These are phyloP conservation scores for Myripristis jacobus DNA, from an alignment of 2,797 vertebrate genomes.

Conservation along the genomic window DNA sequence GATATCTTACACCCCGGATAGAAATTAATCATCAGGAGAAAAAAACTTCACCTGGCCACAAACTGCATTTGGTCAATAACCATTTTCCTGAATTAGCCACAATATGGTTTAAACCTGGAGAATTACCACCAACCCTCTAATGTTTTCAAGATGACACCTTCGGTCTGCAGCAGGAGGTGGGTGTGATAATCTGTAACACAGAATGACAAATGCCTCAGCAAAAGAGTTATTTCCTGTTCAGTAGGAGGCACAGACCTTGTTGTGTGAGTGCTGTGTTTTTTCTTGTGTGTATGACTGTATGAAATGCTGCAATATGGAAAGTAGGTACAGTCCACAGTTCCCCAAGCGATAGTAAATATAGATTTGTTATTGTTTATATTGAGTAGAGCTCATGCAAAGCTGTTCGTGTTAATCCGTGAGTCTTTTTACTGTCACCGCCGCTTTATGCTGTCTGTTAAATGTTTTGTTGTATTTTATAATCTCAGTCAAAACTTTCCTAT, in stretches of 20 bases:
- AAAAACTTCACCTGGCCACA: background rate
- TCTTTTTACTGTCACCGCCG: background rate
- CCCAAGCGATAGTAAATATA: conserved; percentile 24
- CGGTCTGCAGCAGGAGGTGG: conserved; percentile 57
- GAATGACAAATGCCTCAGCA: conserved; percentile 51
- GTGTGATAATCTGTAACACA: conserved; percentile 33
- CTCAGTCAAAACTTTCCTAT: background rate
- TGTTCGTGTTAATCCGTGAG: background rate
- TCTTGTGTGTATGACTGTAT: conserved; percentile 13
- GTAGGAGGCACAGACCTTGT: conserved; percentile 42
- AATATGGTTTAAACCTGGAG: conserved; percentile 34
- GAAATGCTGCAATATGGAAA: conserved; percentile 30
- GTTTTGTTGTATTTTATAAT: background rate
- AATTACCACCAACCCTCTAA: conserved; percentile 12
- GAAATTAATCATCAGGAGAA: background rate
- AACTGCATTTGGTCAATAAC: background rate
- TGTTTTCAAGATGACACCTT: conserved; percentile 54
- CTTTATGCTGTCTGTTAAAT: background rate
- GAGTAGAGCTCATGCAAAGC: background rate
- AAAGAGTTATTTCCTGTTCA: conserved; percentile 64
- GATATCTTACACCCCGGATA: too few relatives aligned
- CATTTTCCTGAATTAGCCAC: background rate
- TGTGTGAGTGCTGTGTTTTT: conserved; percentile 50
- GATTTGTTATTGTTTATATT: conserved; percentile 14
- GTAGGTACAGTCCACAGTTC: conserved; percentile 27